Evolutionary conservation across 2,888 invertebrate genomes (phyloP).

Genomic region (Lithodes maja): DNA sequence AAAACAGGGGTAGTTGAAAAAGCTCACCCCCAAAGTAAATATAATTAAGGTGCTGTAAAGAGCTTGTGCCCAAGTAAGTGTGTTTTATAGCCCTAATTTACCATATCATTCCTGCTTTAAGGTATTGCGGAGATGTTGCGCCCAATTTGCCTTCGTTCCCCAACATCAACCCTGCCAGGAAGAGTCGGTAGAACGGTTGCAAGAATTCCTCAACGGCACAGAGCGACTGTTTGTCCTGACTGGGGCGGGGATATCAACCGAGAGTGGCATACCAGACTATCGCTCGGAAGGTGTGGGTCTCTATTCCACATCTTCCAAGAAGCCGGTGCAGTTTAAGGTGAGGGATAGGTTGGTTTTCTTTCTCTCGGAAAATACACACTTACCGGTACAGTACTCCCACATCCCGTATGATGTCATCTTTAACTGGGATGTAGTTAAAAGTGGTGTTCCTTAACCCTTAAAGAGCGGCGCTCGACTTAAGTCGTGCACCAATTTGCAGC

Average conservation of each 20-base stretch:
- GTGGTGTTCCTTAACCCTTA: too few species aligned
- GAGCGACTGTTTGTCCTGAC: slow-evolving; percentile 79
- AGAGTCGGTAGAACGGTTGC: slow-evolving; percentile 27
- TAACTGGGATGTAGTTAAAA: too few species aligned
- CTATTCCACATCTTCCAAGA: slow-evolving; percentile 88
- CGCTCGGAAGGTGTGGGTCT: slow-evolving; percentile 93
- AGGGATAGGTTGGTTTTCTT: background rate
- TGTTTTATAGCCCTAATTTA: too few species aligned
- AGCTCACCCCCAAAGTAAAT: too few species aligned
- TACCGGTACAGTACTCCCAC: too few species aligned
- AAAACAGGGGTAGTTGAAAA: too few species aligned
- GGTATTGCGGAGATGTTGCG: background rate
- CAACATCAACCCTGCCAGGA: slow-evolving; percentile 56
- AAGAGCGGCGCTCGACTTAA: too few species aligned
- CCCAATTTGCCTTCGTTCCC: slow-evolving; percentile 59
- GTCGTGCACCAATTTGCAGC: too few species aligned
- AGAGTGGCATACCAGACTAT: slow-evolving; percentile 97
- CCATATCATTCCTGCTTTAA: background rate
- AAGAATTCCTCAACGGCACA: slow-evolving; percentile 51
- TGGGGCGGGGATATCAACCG: slow-evolving; percentile 97
- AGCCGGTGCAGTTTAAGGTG: slow-evolving; percentile 90
- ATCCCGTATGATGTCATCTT: too few species aligned
- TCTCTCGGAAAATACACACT: too few species aligned
- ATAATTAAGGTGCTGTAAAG: too few species aligned
- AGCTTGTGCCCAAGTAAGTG: too few species aligned